Evolutionary conservation across 2,797 vertebrate genomes (phyloP).

Genomic region (Diglossa cyanea): DNA sequence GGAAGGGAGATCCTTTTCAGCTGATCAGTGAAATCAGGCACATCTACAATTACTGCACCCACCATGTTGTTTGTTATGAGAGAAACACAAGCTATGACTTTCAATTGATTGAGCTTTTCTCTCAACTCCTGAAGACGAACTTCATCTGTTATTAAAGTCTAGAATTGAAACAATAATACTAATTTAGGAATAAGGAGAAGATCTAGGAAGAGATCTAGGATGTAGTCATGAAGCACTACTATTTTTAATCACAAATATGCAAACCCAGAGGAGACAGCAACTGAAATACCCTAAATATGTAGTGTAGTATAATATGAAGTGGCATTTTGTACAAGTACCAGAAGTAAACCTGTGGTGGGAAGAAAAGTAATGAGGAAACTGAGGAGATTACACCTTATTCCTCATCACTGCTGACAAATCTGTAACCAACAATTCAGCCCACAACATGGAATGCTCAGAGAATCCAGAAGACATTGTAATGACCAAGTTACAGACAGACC

Average conservation of each 20-base stretch:
- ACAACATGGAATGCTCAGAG: rapidly evolving
- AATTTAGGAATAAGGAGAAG: background rate
- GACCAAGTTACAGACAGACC: background rate
- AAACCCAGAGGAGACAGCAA: background rate
- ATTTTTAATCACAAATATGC: background rate
- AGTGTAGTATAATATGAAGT: background rate
- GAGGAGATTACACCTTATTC: background rate
- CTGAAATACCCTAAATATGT: background rate
- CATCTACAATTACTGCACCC: slow-evolving; percentile 79
- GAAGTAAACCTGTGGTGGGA: background rate
- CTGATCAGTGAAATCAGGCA: slow-evolving; percentile 80
- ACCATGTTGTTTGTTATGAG: slow-evolving; percentile 87
- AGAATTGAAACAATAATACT: slow-evolving; percentile 31
- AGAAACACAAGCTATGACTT: slow-evolving; percentile 84
- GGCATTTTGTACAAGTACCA: background rate
- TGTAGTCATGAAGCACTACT: background rate
- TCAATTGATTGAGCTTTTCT: slow-evolving; percentile 81
- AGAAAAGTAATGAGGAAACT: background rate
- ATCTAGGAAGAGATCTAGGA: background rate
- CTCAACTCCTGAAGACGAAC: slow-evolving; percentile 84
- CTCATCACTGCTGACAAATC: background rate
- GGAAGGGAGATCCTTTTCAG: slow-evolving; percentile 86
- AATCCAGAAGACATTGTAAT: background rate
- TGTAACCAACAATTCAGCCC: background rate
- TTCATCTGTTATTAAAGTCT: slow-evolving; percentile 91